Base-by-base conservation (phyloP, 2,797 vertebrate species). In the Podarcis lilfordi region DNA sequence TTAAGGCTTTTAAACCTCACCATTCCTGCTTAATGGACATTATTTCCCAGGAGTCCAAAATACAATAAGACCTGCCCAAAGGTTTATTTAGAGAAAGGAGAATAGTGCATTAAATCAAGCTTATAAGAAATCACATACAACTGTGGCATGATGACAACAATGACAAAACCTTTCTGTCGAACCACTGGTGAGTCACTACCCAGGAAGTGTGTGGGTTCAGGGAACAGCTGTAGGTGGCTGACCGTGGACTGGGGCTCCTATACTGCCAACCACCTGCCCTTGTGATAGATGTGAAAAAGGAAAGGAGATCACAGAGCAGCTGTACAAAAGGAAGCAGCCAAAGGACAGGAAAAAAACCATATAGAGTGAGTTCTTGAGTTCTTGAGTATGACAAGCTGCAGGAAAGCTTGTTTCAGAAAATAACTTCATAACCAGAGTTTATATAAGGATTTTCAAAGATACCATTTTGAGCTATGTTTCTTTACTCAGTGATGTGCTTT, bases 401-500 rank as follows among this genome's bases (percentile, higher is more conserved):
- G 40, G 10, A 82, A 95, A 95, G 94, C 93, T 95, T 93, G 91
- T 80, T 89, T 66, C 77, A 92, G 85, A 91, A 89, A 94, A 80
- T 40, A 72, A 92, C 80, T 29, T 71, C 77, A 84, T 92, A 94
- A 92, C 87, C 88, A 86, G 80, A 85, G 92, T 91, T 95, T 94
- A 88, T 94, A 87, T 95, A 95, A 93, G 86, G 94, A 76, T 95
- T 95, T 95, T 96, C 93, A 94, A 94, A 96, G 94, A 90, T 4
- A 0, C 91, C 91, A 86, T 95, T 94, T 94, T 95, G 95, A 96
- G 89, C 89, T 92, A 92, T 87, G 66, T 91, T 93, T 85, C 91
- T 96, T 95, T 96, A 91, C 90, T 95, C 94, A 94, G 95, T 95
- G 95, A 96, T 94, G 69, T 94, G 85, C 95, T 96, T 96, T 94